phyloP scores from a whole-genome alignment of 2,888 invertebrate genomes.

The Syrista parreyssii region DNA sequence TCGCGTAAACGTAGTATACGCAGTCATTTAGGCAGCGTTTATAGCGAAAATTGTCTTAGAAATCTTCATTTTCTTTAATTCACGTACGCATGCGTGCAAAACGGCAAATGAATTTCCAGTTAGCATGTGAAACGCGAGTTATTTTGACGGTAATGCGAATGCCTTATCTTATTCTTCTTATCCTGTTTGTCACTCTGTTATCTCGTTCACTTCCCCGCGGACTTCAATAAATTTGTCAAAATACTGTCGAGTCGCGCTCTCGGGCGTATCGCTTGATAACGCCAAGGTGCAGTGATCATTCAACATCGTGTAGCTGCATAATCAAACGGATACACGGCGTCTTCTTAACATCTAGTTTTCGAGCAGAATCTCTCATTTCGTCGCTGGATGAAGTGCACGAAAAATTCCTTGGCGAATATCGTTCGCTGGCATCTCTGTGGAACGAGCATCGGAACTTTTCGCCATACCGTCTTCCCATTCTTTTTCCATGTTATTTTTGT shows the following conservation, averaged over 20 bases:
- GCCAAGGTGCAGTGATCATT: not conserved
- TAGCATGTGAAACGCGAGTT: not conserved
- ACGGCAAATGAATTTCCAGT: not conserved
- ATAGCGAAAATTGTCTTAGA: not conserved
- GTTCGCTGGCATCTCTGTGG: too few species aligned
- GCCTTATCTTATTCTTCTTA: not conserved
- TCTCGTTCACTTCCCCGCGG: not conserved
- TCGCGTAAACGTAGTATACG: not conserved
- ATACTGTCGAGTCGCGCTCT: not conserved
- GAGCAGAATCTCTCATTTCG: not conserved
- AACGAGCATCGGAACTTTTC: too few species aligned
- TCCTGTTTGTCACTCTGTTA: not conserved
- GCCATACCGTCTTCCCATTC: too few species aligned
- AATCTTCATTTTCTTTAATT: not conserved
- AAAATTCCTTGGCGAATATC: too few species aligned
- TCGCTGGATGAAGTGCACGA: too few species aligned
- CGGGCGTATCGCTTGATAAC: not conserved
- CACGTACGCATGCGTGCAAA: not conserved
- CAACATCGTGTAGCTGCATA: not conserved
- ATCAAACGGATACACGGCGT: too few species aligned
- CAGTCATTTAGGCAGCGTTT: not conserved
- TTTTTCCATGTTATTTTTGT: too few species aligned
- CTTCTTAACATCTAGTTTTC: too few species aligned
- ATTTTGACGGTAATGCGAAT: not conserved
- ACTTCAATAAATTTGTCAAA: not conserved